These are phyloP conservation scores for Anas flavirostris DNA, from an alignment of 2,797 vertebrate genomes.

Conservation along the genomic window DNA sequence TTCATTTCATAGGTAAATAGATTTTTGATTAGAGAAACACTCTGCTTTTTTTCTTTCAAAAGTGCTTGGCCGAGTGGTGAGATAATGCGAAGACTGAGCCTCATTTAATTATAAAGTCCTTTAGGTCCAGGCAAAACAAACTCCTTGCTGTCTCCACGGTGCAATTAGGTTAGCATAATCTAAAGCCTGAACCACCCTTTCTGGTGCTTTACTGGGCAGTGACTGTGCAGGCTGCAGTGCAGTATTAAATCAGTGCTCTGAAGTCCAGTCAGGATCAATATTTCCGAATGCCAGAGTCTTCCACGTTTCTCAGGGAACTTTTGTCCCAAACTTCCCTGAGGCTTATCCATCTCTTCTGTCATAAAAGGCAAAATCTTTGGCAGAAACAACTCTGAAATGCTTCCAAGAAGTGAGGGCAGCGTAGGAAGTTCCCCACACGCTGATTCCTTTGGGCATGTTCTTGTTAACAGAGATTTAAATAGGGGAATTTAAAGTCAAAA, in stretches of 20 bases:
- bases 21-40: not conserved
- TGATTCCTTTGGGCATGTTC: fast-evolving
- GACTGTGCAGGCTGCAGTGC: not conserved
- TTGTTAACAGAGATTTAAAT: not conserved
- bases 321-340: not conserved
- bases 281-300: not conserved
- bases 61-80: not conserved
- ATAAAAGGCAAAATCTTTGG: not conserved
- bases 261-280: not conserved
- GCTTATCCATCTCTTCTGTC: not conserved
- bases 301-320: not conserved
- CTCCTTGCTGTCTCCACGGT: not conserved
- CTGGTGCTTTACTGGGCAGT: not conserved
- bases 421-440: not conserved
- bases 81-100: not conserved
- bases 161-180: not conserved
- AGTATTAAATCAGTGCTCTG: not conserved
- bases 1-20: not conserved
- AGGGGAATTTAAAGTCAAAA: not conserved
- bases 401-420: not conserved
- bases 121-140: not conserved
- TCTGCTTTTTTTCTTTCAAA: not conserved
- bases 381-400: not conserved
- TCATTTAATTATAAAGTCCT: not conserved
- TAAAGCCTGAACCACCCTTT: not conserved